Percentiles rank a stretch among this genome's conserved stretches.
phyloP scores from a whole-genome alignment of 92 coral and sea anemone genomes.

The Epizoanthus scotinus region DNA sequence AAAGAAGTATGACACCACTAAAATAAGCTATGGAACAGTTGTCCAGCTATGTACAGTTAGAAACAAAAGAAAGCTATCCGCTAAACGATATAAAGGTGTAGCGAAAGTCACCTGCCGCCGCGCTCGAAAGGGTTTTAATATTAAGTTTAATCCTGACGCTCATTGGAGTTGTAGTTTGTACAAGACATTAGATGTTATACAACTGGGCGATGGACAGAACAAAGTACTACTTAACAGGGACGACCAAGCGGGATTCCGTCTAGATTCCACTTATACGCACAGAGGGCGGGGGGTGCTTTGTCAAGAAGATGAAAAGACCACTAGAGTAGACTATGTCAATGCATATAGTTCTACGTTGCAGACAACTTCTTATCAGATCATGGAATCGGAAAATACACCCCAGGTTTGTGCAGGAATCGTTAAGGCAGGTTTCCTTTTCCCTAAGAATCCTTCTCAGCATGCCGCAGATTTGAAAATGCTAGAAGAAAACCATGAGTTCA shows the following conservation, averaged over 20 bases:
- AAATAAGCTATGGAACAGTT: slow-evolving; percentile 48
- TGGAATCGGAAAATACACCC: slow-evolving; percentile 56
- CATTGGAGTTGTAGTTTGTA: slow-evolving; percentile 60
- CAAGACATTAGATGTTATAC: slow-evolving; percentile 46
- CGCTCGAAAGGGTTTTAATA: slow-evolving; percentile 48
- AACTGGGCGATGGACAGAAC: slow-evolving; percentile 44
- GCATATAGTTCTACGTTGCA: slow-evolving; percentile 45
- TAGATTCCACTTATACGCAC: slow-evolving; percentile 61
- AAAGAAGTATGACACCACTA: slow-evolving; percentile 41
- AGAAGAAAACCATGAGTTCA: slow-evolving; percentile 32
- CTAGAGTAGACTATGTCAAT: slow-evolving; percentile 55
- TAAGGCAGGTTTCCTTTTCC: slow-evolving; percentile 25
- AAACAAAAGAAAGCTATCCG: slow-evolving; percentile 55
- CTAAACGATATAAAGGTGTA: slow-evolving; percentile 51
- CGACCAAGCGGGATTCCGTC: slow-evolving; percentile 50
- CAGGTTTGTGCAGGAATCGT: slow-evolving; percentile 48
- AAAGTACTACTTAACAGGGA: slow-evolving; percentile 44
- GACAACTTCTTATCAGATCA: slow-evolving; percentile 51
- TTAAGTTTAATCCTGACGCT: slow-evolving; percentile 51
- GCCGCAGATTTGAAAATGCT: slow-evolving; percentile 28
- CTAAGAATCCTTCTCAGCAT: slow-evolving; percentile 59
- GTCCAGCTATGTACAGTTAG: slow-evolving; percentile 57
- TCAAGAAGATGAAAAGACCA: slow-evolving; percentile 48
- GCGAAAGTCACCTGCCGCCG: slow-evolving; percentile 52
- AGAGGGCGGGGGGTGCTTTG: slow-evolving; percentile 44